These are phyloP conservation scores for Oceanodroma leucorhoa DNA, from an alignment of 2,797 vertebrate species.

Conservation along the genomic window DNA sequence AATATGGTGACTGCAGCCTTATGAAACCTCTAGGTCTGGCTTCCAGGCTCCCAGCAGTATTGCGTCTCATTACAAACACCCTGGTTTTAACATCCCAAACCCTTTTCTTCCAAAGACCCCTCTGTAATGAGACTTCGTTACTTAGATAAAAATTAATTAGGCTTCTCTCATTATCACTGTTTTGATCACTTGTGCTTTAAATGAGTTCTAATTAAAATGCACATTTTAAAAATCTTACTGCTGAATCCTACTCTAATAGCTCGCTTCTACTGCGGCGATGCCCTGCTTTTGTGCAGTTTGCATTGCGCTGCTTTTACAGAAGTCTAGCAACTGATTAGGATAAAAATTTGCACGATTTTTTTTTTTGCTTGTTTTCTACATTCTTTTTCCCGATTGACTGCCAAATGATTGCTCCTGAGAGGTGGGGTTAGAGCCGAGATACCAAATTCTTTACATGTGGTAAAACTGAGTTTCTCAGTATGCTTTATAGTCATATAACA, in stretches of 20 bases:
- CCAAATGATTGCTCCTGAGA: neutral
- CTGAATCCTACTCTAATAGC: neutral
- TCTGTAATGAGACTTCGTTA: slow-evolving; percentile 60
- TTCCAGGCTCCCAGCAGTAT: slow-evolving; percentile 54
- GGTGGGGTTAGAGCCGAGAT: neutral
- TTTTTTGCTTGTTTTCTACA: neutral
- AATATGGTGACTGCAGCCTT: slow-evolving; percentile 49
- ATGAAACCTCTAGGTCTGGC: slow-evolving; percentile 53
- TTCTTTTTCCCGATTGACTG: neutral
- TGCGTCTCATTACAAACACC: slow-evolving; percentile 47
- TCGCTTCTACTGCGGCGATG: neutral
- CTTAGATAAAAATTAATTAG: slow-evolving; percentile 70
- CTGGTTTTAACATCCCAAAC: slow-evolving; percentile 36
- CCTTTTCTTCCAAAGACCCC: slow-evolving; percentile 21
- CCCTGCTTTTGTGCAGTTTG: slow-evolving; percentile 31
- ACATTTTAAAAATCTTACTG: slow-evolving; percentile 58
- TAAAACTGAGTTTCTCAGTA: neutral
- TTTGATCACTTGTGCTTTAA: slow-evolving; percentile 64
- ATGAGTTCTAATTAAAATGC: slow-evolving; percentile 73
- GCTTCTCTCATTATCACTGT: slow-evolving; percentile 68
- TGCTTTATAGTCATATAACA: neutral
- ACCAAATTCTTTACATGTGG: neutral
- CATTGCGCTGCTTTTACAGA: neutral
- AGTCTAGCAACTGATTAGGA: neutral
- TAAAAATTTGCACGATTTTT: neutral